A percentile compares a stretch with the other conserved stretches of the same genome.
Evolutionary conservation across 2,797 vertebrate species (phyloP).

Genomic region (Tarsius wallacei): DNA sequence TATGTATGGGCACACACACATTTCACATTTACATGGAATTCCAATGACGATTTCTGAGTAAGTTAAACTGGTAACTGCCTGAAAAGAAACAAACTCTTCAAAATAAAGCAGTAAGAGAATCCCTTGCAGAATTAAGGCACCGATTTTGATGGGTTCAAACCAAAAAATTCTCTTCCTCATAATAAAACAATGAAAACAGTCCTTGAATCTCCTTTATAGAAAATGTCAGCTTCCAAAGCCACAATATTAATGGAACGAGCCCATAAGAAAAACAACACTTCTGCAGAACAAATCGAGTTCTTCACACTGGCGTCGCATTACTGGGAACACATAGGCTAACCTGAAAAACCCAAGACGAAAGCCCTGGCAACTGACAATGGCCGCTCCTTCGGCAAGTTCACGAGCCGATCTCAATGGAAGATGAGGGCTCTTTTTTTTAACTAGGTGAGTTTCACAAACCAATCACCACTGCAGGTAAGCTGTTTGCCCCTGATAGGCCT

Average conservation of each 20-base stretch:
- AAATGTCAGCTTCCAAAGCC: background rate
- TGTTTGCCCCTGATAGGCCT: background rate
- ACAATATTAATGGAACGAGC: accelerated
- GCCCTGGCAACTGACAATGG: accelerated
- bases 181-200: background rate
- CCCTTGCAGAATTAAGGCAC: too few relatives aligned
- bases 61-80: background rate
- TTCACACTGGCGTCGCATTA: accelerated
- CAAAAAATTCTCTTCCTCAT: background rate
- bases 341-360: background rate
- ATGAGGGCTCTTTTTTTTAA: background rate
- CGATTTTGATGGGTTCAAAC: background rate
- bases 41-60: background rate
- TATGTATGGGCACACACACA: accelerated
- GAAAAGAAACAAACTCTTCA: background rate
- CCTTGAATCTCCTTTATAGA: background rate
- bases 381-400: accelerated
- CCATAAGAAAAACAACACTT: accelerated
- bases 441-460: accelerated
- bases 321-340: background rate
- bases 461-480: background rate
- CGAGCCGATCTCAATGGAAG: background rate
- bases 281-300: accelerated
- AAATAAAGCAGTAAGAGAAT: background rate
- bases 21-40: background rate